phyloP scores from a whole-genome alignment of 23 tunicate species.

The Ascidia mentula region DNA sequence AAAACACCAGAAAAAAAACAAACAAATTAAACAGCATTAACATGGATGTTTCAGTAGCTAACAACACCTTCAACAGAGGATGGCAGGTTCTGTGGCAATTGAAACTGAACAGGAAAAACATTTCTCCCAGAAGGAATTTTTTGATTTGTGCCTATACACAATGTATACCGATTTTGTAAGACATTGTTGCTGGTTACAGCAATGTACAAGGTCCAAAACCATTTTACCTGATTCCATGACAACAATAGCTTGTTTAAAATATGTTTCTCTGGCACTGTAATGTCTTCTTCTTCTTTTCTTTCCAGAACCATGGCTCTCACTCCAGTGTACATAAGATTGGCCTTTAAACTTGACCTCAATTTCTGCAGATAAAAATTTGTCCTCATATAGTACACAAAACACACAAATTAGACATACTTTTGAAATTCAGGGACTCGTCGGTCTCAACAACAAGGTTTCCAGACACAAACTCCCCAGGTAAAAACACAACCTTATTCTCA shows the following conservation, averaged over 20 bases:
- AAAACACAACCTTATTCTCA: background rate
- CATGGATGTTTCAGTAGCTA: background rate
- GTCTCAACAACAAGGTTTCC: background rate
- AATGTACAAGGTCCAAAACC: too few relatives aligned
- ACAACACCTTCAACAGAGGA: slow-evolving; percentile 66
- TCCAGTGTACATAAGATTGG: slow-evolving; percentile 67
- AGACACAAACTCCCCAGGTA: background rate
- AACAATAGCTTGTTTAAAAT: slow-evolving; percentile 34
- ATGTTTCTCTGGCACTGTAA: slow-evolving; percentile 50
- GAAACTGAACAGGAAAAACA: slow-evolving; percentile 59
- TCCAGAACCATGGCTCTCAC: slow-evolving; percentile 29
- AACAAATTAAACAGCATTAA: background rate
- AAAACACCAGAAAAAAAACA: background rate
- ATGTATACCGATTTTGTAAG: too few relatives aligned
- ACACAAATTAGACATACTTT: background rate
- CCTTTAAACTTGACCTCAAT: slow-evolving; percentile 50
- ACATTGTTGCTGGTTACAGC: too few relatives aligned
- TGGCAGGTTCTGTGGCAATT: slow-evolving; percentile 53
- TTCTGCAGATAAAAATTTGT: slow-evolving; percentile 14
- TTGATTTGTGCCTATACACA: background rate
- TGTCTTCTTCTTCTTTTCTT: slow-evolving; percentile 28
- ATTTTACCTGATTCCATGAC: slow-evolving; percentile 61
- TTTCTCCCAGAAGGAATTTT: slow-evolving; percentile 39
- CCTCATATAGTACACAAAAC: background rate
- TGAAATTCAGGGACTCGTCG: background rate